A percentile compares a stretch with the other conserved stretches of the same genome.
phyloP scores from a whole-genome alignment of 2,113 vertebrate genomes.

The Gambusia holbrooki region DNA sequence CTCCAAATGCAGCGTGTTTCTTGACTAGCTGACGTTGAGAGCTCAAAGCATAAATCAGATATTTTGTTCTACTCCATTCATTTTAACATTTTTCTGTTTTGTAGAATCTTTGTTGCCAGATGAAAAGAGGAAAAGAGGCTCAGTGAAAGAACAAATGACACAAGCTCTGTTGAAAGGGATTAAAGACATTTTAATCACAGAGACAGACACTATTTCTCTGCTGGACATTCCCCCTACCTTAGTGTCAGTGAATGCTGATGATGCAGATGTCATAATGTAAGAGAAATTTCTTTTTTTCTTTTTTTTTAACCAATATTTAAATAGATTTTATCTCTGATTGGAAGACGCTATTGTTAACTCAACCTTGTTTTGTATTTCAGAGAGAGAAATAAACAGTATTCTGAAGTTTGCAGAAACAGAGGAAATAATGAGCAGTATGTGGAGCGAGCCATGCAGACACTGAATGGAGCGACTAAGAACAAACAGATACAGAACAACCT shows the following conservation, averaged over 20 bases:
- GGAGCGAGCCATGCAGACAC: slow-evolving; percentile 86
- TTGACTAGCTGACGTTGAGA: too few relatives aligned
- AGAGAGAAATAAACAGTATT: slow-evolving; percentile 78
- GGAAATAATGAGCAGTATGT: slow-evolving; percentile 80
- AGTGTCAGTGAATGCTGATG: slow-evolving; percentile 80
- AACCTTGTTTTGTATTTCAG: slow-evolving; percentile 69
- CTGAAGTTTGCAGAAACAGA: slow-evolving; percentile 79
- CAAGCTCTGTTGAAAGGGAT: slow-evolving; percentile 79
- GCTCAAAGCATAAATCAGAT: too few relatives aligned
- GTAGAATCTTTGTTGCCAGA: slow-evolving; percentile 62
- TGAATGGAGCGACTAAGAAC: slow-evolving; percentile 81
- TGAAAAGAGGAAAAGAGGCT: slow-evolving; percentile 59
- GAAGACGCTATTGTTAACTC: background rate
- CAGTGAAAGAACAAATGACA: slow-evolving; percentile 64
- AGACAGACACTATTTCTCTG: slow-evolving; percentile 83
- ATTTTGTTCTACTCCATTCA: too few relatives aligned
- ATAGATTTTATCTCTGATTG: background rate
- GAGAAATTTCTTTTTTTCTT: slow-evolving; percentile 28
- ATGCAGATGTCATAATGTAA: slow-evolving; percentile 80
- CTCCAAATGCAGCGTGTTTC: too few relatives aligned
- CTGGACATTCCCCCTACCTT: slow-evolving; percentile 79
- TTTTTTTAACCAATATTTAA: background rate
- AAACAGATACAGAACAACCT: slow-evolving; percentile 86
- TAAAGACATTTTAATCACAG: slow-evolving; percentile 78
- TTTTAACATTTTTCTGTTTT: background rate